Base-by-base conservation (phyloP, 2,113 vertebrate species). In the Centropus unirufus region DNA sequence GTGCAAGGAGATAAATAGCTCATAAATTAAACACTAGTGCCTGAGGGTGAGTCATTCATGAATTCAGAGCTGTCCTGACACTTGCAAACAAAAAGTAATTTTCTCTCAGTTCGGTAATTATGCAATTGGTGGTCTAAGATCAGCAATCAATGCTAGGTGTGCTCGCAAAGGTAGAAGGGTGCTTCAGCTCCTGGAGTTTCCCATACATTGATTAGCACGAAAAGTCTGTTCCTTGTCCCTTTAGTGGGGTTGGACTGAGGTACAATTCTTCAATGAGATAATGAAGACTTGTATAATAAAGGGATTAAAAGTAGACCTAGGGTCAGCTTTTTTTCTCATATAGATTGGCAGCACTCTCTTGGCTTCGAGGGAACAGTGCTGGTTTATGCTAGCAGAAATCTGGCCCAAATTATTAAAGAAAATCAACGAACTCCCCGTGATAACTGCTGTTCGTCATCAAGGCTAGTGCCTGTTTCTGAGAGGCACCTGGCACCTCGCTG, bases 1-100 rank as follows among this genome's bases (percentile, higher is more conserved):
- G 94, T 85, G 93, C 82, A 78, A 95, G 77, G 78, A 97, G 97
- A 97, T 97, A 97, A 97, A 97, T 95, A 96, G 91, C 95, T 96
- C 95, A 95, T 95, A 95, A 97, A 97, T 97, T 96, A 97, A 97
- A 97, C 58, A 92, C 91, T 80, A 44, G 58, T 59, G 69, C 91
- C 92, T 91, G 58, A 88, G 96, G 95, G 86, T 89, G 66, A 97
- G 94, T 95, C 93, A 95, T 92, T 94, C 91, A 68, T 59, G 77
- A 82, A 92, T 91, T 94, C 91, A 32, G 54, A 80, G 90, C 57
- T 95, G 94, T 90, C 95, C 94, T 88, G 85, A 46, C 30, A 68
- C 89, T 96, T 57, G 4, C 36, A 66, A 63, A 96, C 83, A 93
- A 96, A 97, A 96, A 97, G 84, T 92, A 88, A 96, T 96, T 95